Conservation (phyloP, 2,888 invertebrate genomes). For the Sesia apiformis region DNA sequence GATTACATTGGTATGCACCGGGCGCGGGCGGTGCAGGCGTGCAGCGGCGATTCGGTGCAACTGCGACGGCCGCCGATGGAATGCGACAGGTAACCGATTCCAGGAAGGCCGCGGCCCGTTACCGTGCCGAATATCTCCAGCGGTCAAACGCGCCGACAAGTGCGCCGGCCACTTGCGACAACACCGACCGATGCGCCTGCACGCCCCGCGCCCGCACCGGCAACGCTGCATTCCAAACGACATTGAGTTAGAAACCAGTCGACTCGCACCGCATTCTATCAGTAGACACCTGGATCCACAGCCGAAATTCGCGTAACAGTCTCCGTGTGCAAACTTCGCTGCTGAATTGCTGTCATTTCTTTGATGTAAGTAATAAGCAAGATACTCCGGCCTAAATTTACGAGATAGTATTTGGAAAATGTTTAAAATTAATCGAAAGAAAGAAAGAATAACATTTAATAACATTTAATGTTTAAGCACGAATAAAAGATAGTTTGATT, state of each 20-base stretch:
- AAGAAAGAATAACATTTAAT: no score
- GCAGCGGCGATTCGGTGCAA: constrained; percentile 4
- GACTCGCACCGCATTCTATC: constrained; percentile 51
- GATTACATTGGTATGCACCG: constrained; percentile 18
- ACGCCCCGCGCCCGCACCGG: constrained; percentile 15
- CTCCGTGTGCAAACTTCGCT: no score
- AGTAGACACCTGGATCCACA: constrained; percentile 11
- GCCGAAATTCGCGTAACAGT: no score
- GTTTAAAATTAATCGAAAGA: no score
- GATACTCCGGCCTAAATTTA: no score
- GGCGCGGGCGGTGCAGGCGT: constrained; percentile 18
- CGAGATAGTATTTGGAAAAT: no score
- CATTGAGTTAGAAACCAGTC: constrained; percentile 71
- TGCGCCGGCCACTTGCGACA: constrained; percentile 66
- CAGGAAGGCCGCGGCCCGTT: constrained; percentile 73
- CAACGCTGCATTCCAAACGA: constrained; percentile 61
- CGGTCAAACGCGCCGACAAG: constrained; percentile 73
- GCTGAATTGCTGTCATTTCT: no score
- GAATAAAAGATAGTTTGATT: no score
- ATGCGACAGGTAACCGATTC: constrained; percentile 74
- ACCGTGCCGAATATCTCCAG: constrained; percentile 72
- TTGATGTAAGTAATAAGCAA: no score
- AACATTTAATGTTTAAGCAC: no score
- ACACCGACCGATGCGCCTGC: constrained; percentile 55
- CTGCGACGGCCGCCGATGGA: constrained; percentile 52